These are phyloP conservation scores for Bruchidius siliquastri DNA, from an alignment of 2,888 invertebrate species.

Conservation along the genomic window DNA sequence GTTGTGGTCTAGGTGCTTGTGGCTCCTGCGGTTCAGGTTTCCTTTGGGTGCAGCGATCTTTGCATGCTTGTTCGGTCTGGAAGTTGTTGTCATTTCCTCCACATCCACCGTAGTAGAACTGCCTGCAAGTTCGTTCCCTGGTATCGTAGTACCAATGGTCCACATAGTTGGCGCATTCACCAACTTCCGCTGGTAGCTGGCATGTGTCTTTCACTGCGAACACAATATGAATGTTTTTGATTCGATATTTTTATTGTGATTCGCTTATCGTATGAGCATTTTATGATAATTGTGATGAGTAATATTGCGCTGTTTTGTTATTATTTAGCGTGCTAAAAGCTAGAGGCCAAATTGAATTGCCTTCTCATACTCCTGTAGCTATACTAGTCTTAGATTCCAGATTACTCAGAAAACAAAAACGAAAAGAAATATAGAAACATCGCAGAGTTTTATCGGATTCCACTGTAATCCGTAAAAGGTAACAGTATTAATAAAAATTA, in stretches of 20 bases:
- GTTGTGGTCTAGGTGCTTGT: constrained; percentile 18
- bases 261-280: not conserved
- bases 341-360: too few relatives aligned
- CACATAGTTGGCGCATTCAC: constrained; percentile 72
- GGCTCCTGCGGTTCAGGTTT: constrained; percentile 23
- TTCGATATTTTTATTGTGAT: not conserved
- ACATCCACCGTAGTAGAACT: constrained; percentile 88
- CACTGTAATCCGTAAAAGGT: too few relatives aligned
- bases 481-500: too few relatives aligned
- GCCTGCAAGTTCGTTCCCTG: constrained; percentile 64
- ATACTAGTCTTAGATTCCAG: too few relatives aligned
- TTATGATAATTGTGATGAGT: too few relatives aligned
- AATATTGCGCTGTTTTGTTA: too few relatives aligned
- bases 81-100: constrained; percentile 90
- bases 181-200: constrained; percentile 68
- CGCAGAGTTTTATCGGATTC: too few relatives aligned
- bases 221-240: not conserved
- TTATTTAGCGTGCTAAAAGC: too few relatives aligned
- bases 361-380: too few relatives aligned
- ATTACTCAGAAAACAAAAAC: too few relatives aligned
- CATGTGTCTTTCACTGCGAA: constrained; percentile 62
- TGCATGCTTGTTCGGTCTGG: constrained; percentile 60
- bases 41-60: constrained; percentile 57
- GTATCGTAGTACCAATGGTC: constrained; percentile 82
- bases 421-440: too few relatives aligned